Percentiles rank a stretch among this genome's conserved stretches.
Conservation (phyloP, 2,113 vertebrate species). For the Nothobranchius kuhntae region DNA sequence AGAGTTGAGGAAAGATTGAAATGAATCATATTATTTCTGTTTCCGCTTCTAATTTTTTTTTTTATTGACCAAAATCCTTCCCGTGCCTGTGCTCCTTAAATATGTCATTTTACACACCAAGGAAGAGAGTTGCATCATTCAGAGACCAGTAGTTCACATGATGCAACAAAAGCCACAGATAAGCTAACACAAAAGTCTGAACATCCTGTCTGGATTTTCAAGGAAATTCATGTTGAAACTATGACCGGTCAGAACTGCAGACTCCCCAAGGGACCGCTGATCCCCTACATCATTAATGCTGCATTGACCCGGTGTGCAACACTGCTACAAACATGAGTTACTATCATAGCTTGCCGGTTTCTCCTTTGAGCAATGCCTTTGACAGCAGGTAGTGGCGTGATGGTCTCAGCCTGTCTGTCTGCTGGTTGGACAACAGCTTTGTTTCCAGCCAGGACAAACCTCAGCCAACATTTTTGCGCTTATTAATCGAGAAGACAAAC, state of each 20-base stretch:
- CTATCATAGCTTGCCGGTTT: conserved; percentile 1
- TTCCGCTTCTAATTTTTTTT: neutral
- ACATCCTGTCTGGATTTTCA: conserved; percentile 24
- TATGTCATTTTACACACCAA: conserved; percentile 42
- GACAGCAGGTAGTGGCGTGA: neutral
- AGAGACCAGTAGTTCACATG: conserved; percentile 33
- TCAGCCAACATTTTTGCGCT: neutral
- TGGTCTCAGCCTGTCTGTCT: neutral
- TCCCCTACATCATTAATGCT: conserved; percentile 6
- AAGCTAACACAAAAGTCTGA: conserved; percentile 53
- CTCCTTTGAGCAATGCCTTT: conserved; percentile 4
- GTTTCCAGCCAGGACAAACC: neutral
- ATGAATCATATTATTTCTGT: conserved; percentile 5
- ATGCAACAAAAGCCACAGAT: conserved; percentile 53
- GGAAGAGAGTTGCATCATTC: conserved; percentile 51
- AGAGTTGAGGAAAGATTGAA: conserved; percentile 43
- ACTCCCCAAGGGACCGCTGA: neutral
- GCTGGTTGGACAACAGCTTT: neutral
- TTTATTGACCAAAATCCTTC: conserved; percentile 18
- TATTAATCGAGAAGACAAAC: neutral
- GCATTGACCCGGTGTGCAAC: conserved; percentile 11
- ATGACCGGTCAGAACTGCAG: conserved; percentile 7
- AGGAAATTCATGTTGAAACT: conserved; percentile 21
- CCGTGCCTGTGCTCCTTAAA: conserved; percentile 12
- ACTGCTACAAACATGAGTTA: neutral